Base-by-base conservation (phyloP, 2,113 vertebrate species). In the Hippocampus abdominalis region DNA sequence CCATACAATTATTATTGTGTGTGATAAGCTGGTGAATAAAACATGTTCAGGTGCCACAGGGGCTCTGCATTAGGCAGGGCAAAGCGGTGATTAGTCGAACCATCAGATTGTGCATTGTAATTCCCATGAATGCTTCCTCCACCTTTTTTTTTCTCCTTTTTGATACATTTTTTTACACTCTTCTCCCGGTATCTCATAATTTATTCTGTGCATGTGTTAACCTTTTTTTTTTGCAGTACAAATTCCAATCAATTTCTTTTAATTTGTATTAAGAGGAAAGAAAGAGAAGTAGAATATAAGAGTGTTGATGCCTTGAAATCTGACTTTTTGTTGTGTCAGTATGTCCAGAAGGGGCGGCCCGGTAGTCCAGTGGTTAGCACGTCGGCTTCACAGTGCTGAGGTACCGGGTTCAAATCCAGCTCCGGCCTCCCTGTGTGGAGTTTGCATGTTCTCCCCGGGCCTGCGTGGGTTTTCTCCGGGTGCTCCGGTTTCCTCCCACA, bases 11-110 rank as follows among this genome's bases (percentile, higher is more conserved):
- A 59, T 59, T 29, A 59, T 59, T 59, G 56, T 59, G 25, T 59
- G 83, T 85, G 88, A 89, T 89, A 90, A 83, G 88, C 88, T 88
- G 78, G 88, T 93, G 92, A 93, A 93, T 93, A 92, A 93, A 92
- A 92, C 91, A 92, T 92, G 91, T 76, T 91, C 90, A 91, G 92
- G 91, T 92, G 90, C 92, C 90, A 90, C 81, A 79, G 92, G 92
- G 91, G 91, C 86, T 89, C 79, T 78, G 84, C 90, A 92, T 93
- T 93, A 93, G 89, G 82, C 84, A 70, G 88, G 90, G 87, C 90
- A 92, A 92, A 92, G 91, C 90, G 91, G 90, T 92, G 92, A 93
- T 93, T 93, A 93, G 89, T 90, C 87, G 66, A 89, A 88, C 89
- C 84, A 89, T 92, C 91, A 92, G 88, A 89, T 86, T 84, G 82